Conservation (phyloP, 2,888 invertebrate genomes). For the Formica aserva region DNA sequence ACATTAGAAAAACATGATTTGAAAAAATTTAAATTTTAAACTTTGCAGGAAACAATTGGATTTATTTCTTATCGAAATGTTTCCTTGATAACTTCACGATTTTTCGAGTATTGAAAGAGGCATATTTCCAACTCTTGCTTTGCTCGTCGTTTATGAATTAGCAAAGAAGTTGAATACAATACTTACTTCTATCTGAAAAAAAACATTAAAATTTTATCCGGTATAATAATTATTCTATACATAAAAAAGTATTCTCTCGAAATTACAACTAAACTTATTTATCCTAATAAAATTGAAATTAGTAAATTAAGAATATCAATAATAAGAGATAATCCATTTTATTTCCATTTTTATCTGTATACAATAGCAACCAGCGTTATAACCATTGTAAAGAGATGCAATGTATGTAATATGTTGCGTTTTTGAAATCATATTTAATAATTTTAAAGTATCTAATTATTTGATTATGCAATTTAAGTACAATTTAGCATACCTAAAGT, state of each 20-base stretch:
- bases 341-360: conserved; percentile 69
- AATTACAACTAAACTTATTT: conserved; percentile 3
- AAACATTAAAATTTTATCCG: conserved; percentile 88
- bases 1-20: neutral
- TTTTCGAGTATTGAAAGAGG: neutral
- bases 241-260: conserved; percentile 13
- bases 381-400: conserved; percentile 64
- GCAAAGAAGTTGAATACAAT: conserved; percentile 57
- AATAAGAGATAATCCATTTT: conserved; percentile 62
- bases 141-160: conserved; percentile 87
- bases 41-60: neutral
- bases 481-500: conserved; percentile 11
- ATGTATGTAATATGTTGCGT: conserved; percentile 56
- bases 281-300: neutral
- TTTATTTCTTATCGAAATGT: neutral
- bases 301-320: neutral
- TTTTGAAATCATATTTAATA: conserved; percentile 13
- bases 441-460: neutral
- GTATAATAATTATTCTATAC: conserved; percentile 77
- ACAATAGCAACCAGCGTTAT: conserved; percentile 68
- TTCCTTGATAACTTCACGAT: neutral
- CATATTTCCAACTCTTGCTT: conserved; percentile 84
- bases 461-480: conserved; percentile 11
- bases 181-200: conserved; percentile 79
- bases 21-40: neutral